phyloP scores from a whole-genome alignment of 2,888 invertebrate genomes.

The Microctonus brassicae region DNA sequence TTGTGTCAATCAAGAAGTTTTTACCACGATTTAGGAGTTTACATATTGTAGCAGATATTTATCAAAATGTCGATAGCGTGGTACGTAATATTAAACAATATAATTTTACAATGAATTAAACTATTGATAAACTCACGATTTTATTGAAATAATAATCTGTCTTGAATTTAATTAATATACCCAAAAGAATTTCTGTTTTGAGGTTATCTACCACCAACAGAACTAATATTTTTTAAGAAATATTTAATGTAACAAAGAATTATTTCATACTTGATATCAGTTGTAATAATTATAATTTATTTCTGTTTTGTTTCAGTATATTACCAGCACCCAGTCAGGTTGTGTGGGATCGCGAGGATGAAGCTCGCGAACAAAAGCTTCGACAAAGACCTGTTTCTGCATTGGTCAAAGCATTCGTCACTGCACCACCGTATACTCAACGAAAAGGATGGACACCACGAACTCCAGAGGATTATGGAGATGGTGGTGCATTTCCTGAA shows the following conservation, averaged over 20 bases:
- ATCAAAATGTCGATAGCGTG: constrained; percentile 51
- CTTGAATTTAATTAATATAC: too few relatives aligned
- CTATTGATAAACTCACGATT: too few relatives aligned
- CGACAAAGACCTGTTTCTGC: constrained; percentile 74
- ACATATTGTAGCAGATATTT: too few relatives aligned
- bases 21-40: too few relatives aligned
- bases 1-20: too few relatives aligned
- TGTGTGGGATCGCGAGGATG: constrained; percentile 91
- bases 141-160: too few relatives aligned
- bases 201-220: not conserved
- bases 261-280: not conserved
- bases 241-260: too few relatives aligned
- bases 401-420: constrained; percentile 83
- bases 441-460: constrained; percentile 95
- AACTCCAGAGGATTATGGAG: constrained; percentile 82
- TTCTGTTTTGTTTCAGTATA: constrained; percentile 73
- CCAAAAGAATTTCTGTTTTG: too few relatives aligned
- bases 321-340: constrained; percentile 90
- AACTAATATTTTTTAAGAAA: not conserved
- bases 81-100: constrained; percentile 28
- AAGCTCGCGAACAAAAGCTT: constrained; percentile 73
- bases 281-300: not conserved
- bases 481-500: constrained; percentile 99
- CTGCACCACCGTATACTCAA: constrained; percentile 94
- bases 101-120: too few relatives aligned